Evolutionary conservation across 2,888 invertebrate species (phyloP), one percentile per base, ranked within the genome.

Genomic region (Endotricha flammealis): DNA sequence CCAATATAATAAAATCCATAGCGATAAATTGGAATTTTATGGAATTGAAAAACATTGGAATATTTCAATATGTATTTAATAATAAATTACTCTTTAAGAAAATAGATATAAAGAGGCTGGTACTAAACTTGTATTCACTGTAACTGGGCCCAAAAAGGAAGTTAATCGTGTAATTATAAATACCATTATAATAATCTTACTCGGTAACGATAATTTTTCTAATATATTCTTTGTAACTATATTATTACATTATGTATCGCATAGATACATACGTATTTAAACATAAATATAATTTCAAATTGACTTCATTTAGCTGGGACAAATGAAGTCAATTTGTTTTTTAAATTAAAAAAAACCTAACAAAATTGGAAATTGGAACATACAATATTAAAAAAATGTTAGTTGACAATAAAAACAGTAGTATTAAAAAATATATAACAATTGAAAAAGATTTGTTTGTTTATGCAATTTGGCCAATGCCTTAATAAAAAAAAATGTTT

Each of bases 291-390:
- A 14, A 32, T 25, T 53, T 65, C 71, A 78, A 82, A 79, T 75
- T 70, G 54, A 54, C 71, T 71, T 74, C 50, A 72, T 69, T 72
- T 68, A 76, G 82, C 85, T 85, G 85, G 82, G 80, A 53, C 69
- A 80, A 73, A 77, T 72, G 47, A 71, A 74, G 67, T 52, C 41
- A 75, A 77, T 77, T 82, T 74, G 74, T 68, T 59, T 49, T 38
- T 12, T 29, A 29, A 32, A 36, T 36, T 38, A 35, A 36, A 17
- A 30, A 33, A 31, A 41, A 30, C 13, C 12, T 16, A 38, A 29
- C 13, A 40, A 36, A 39, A 40, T 35, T 38, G 41, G 38, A 34
- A 38, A 48, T 29, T 34, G 13, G 13, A 27, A n/a, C n/a, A n/a
- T n/a, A n/a, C n/a, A n/a, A n/a, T n/a, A n/a, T n/a, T n/a, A n/a